phyloP scores from a whole-genome alignment of 37 sponge, comb jelly and placozoan species.

The Chondrilla cf. caribensis region DNA sequence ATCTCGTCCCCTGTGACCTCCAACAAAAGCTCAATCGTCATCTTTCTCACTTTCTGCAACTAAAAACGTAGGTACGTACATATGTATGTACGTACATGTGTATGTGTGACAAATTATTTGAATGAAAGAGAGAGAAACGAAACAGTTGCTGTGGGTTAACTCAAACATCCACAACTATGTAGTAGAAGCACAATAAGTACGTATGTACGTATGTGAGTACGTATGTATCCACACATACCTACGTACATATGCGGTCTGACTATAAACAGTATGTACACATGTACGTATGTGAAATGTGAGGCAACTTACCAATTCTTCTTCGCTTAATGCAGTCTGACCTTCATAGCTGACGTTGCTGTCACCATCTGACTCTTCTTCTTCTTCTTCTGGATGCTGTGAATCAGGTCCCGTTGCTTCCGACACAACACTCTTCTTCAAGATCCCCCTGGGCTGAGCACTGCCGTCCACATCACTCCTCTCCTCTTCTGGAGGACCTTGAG shows the following conservation, averaged over 20 bases:
- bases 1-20: neutral
- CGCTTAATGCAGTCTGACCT: neutral
- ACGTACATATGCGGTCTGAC: neutral
- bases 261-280: neutral
- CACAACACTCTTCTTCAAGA: slow-evolving; percentile 8
- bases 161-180: too few relatives aligned
- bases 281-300: neutral
- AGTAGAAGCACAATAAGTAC: too few relatives aligned
- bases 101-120: too few relatives aligned
- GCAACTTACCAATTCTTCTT: slow-evolving; percentile 1
- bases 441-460: slow-evolving; percentile 2
- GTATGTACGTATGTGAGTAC: neutral
- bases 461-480: neutral
- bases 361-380: neutral
- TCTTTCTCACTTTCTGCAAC: slow-evolving; percentile 20
- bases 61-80: neutral
- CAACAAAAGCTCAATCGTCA: slow-evolving; percentile 10
- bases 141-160: too few relatives aligned
- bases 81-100: too few relatives aligned
- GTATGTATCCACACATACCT: neutral
- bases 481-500: neutral
- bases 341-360: neutral
- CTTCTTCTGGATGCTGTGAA: neutral
- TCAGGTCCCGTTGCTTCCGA: neutral
- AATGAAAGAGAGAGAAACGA: too few relatives aligned